Evolutionary conservation across 2,797 vertebrate genomes (phyloP).

Genomic region (Columba guinea): DNA sequence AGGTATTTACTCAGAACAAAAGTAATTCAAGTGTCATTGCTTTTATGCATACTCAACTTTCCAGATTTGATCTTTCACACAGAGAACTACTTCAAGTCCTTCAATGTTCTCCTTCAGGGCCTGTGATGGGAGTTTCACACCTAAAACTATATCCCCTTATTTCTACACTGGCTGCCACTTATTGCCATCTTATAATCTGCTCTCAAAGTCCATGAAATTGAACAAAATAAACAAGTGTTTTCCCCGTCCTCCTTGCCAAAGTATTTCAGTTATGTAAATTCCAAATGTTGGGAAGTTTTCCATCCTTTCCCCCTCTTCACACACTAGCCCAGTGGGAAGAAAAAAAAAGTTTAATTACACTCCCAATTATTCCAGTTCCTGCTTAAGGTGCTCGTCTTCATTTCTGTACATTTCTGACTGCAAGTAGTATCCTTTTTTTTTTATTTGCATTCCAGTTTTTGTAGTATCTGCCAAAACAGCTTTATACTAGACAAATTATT

Average conservation of each 20-base stretch:
- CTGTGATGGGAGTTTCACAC: neutral
- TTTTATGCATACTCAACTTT: neutral
- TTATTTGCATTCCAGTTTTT: neutral
- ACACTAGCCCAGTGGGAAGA: rapidly evolving
- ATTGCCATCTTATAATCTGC: neutral
- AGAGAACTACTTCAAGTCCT: neutral
- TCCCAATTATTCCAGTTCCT: neutral
- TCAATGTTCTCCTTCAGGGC: neutral
- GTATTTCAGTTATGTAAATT: neutral
- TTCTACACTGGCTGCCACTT: neutral
- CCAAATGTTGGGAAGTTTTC: neutral
- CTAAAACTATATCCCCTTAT: neutral
- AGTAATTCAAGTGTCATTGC: neutral
- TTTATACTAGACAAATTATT: slow-evolving; percentile 24
- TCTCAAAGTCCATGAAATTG: neutral
- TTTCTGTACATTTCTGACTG: neutral
- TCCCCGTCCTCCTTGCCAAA: neutral
- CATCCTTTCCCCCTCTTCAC: neutral
- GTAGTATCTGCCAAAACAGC: slow-evolving; percentile 10
- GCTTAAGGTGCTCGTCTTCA: neutral
- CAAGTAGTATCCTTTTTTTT: neutral
- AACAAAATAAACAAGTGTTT: neutral
- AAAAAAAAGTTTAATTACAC: neutral
- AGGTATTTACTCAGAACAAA: neutral
- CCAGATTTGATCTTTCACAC: neutral